Evolutionary conservation across 2,888 invertebrate genomes (phyloP).

Genomic region (Tachina fera): DNA sequence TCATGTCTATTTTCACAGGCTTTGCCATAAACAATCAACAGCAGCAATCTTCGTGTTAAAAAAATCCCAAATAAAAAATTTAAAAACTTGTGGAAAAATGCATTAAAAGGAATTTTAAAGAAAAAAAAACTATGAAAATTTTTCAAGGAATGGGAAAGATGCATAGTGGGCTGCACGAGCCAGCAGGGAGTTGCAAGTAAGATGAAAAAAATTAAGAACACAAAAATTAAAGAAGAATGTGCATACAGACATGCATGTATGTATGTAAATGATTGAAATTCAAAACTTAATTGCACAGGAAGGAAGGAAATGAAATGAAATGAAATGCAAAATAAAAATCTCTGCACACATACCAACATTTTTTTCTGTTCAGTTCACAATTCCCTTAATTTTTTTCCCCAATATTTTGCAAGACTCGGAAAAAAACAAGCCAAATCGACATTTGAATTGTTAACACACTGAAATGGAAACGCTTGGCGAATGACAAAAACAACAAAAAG

Average conservation of each 20-base stretch:
- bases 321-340: conserved; percentile 57
- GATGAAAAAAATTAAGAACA: not conserved
- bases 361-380: conserved; percentile 15
- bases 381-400: conserved; percentile 17
- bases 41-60: not conserved
- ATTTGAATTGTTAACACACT: conserved; percentile 67
- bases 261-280: conserved; percentile 70
- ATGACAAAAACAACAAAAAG: conserved; percentile 25
- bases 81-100: conserved; percentile 43
- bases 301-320: conserved; percentile 68
- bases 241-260: conserved; percentile 54
- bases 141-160: conserved; percentile 18
- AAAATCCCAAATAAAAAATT: conserved; percentile 21
- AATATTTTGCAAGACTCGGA: conserved; percentile 51
- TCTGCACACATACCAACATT: conserved; percentile 41
- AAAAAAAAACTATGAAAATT: conserved; percentile 18
- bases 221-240: conserved; percentile 29
- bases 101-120: conserved; percentile 4
- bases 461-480: conserved; percentile 40
- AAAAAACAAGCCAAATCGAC: conserved; percentile 50
- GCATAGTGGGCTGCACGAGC: conserved; percentile 4
- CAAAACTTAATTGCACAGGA: conserved; percentile 72
- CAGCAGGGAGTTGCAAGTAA: not conserved
- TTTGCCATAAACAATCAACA: conserved; percentile 29
- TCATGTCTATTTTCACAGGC: not conserved